Conservation (phyloP, 2,888 invertebrate species). For the Monochamus alternatus region DNA sequence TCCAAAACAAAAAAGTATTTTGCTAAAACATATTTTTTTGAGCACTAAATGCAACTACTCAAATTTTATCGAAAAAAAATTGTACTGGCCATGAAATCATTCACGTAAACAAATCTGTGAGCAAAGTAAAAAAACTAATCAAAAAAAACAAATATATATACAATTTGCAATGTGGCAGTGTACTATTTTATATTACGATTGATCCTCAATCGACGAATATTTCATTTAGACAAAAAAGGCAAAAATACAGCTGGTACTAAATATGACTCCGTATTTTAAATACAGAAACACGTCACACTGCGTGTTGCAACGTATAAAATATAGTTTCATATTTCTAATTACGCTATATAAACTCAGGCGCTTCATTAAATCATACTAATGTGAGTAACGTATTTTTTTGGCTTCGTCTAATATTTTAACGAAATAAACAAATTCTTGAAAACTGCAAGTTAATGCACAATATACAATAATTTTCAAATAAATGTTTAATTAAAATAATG, state of each 20-base stretch:
- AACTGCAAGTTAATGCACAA: background rate
- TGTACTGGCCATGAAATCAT: conserved; percentile 26
- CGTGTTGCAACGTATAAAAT: conserved; percentile 20
- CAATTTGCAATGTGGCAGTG: conserved; percentile 65
- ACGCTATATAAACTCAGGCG: conserved; percentile 14
- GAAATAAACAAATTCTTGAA: background rate
- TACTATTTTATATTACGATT: conserved; percentile 62
- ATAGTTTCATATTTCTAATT: conserved; percentile 23
- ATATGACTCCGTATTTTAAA: conserved; percentile 35
- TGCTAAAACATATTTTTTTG: background rate
- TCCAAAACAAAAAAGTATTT: too few species aligned
- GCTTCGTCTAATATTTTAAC: conserved; percentile 9
- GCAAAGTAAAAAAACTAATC: conserved; percentile 65
- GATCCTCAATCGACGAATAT: conserved; percentile 50
- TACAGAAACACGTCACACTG: background rate
- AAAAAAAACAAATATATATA: conserved; percentile 62
- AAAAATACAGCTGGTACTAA: conserved; percentile 65
- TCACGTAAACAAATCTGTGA: conserved; percentile 58
- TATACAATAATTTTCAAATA: background rate
- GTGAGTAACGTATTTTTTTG: conserved; percentile 18
- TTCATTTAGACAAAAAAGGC: conserved; percentile 62
- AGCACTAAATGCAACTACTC: background rate
- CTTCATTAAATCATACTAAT: conserved; percentile 23
- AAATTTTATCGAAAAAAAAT: conserved; percentile 9
- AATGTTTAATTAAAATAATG: too few species aligned